Evolutionary conservation across 1,140 invertebrate genomes (phyloP).

Genomic region (Bradynema listronoti): DNA sequence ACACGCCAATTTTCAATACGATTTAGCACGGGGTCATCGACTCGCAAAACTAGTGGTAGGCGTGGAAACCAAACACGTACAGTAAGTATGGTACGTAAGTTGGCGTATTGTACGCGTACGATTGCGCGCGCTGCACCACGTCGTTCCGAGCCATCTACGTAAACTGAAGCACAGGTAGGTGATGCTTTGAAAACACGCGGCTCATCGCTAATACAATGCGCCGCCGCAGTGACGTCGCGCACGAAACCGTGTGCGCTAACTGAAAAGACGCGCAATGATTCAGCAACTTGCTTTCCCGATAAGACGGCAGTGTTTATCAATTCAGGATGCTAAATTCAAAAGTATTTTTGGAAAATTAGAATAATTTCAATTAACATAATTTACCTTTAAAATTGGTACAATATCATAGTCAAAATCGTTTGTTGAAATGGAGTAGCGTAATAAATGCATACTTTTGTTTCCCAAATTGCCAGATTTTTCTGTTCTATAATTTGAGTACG

Average conservation of each 20-base stretch:
- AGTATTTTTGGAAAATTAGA: too few relatives aligned
- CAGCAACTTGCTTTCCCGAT: background rate
- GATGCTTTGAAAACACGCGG: background rate
- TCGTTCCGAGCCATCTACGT: constrained; percentile 4
- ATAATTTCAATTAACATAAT: too few relatives aligned
- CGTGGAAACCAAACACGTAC: constrained; percentile 1
- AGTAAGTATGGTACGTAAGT: background rate
- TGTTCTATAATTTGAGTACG: too few relatives aligned
- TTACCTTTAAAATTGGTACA: too few relatives aligned
- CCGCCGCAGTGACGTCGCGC: background rate
- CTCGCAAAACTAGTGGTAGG: background rate
- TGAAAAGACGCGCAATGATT: background rate
- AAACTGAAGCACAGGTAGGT: constrained; percentile 4
- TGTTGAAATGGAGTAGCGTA: too few relatives aligned
- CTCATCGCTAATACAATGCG: constrained; percentile 3
- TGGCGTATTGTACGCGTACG: background rate
- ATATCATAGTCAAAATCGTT: too few relatives aligned
- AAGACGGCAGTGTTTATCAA: constrained; percentile 12
- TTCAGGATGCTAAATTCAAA: background rate
- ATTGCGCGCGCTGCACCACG: background rate
- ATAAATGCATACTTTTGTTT: too few relatives aligned
- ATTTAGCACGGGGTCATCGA: constrained; percentile 6
- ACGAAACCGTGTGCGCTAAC: background rate
- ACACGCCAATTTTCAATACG: constrained; percentile 1
- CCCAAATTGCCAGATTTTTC: too few relatives aligned